Evolutionary conservation across 2,888 invertebrate genomes (phyloP).

Genomic region (Oegoconia quadripuncta): DNA sequence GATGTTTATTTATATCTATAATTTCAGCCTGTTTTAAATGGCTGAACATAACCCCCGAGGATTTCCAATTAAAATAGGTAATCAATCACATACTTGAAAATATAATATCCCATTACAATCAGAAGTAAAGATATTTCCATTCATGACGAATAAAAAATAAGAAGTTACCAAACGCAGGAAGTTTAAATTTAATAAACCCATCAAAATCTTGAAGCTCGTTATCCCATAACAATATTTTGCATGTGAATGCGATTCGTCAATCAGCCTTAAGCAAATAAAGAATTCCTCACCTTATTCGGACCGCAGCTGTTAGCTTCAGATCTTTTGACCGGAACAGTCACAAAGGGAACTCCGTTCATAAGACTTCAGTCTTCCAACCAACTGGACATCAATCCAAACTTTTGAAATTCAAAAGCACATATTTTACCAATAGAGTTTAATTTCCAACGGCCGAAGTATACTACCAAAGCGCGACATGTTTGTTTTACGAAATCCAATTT

Average conservation of each 20-base stretch:
- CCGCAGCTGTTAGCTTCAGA: conserved; percentile 37
- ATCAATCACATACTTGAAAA: too few species aligned
- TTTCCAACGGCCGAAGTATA: conserved; percentile 14
- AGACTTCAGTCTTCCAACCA: conserved; percentile 1
- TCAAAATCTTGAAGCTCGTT: conserved; percentile 45
- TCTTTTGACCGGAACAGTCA: conserved; percentile 35
- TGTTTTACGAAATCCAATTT: conserved; percentile 79
- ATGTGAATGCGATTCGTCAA: conserved; percentile 48
- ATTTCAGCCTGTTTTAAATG: too few species aligned
- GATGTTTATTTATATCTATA: too few species aligned
- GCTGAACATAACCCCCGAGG: too few species aligned
- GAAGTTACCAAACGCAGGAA: too few species aligned
- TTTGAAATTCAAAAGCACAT: background rate
- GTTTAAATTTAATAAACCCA: conserved; percentile 60
- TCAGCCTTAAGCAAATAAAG: conserved; percentile 55
- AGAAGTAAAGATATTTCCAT: too few species aligned
- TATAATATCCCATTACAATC: too few species aligned
- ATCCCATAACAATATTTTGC: conserved; percentile 38
- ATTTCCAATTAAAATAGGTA: too few species aligned
- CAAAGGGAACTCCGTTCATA: conserved; percentile 22
- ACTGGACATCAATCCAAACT: background rate
- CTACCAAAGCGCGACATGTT: conserved; percentile 62
- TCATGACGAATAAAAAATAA: too few species aligned
- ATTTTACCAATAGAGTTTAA: conserved; percentile 14
- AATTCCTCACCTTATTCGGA: conserved; percentile 32